Percentiles rank a stretch among this genome's conserved stretches.
phyloP scores from a whole-genome alignment of 1,140 invertebrate genomes.

The Cyclina sinensis region DNA sequence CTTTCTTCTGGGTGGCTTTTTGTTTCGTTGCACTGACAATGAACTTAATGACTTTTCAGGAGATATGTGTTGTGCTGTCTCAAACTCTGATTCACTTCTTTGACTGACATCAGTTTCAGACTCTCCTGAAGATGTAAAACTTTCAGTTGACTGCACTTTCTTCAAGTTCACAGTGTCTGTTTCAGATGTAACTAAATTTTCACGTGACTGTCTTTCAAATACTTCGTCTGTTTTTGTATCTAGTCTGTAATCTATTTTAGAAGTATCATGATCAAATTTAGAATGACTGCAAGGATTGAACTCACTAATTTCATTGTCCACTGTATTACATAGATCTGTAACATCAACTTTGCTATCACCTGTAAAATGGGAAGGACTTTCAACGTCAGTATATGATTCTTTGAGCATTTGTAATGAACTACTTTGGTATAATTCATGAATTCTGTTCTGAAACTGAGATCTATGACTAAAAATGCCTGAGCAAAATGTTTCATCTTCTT shows the following conservation, averaged over 20 bases:
- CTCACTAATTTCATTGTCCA: background rate
- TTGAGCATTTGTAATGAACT: conserved; percentile 53
- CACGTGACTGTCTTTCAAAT: background rate
- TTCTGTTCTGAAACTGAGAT: background rate
- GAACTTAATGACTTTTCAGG: background rate
- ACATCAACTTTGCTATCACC: background rate
- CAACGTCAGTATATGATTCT: conserved; percentile 29
- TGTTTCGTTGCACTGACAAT: conserved; percentile 3
- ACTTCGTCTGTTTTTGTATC: background rate
- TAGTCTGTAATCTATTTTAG: background rate
- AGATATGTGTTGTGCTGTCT: background rate
- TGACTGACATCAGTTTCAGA: background rate
- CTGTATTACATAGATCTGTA: background rate
- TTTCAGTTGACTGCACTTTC: background rate
- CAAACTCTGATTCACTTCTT: background rate
- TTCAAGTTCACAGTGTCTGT: background rate
- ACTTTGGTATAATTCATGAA: background rate
- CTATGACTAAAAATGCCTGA: background rate
- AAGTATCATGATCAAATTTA: background rate
- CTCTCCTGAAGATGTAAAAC: background rate
- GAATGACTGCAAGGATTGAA: background rate
- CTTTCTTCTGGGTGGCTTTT: conserved; percentile 28
- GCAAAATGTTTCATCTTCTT: background rate
- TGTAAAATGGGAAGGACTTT: background rate
- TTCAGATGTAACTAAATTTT: background rate